Evolutionary conservation across 92 coral and sea anemone genomes (phyloP), one percentile per base, ranked within the genome.

Genomic region (Plumapathes pennacea): DNA sequence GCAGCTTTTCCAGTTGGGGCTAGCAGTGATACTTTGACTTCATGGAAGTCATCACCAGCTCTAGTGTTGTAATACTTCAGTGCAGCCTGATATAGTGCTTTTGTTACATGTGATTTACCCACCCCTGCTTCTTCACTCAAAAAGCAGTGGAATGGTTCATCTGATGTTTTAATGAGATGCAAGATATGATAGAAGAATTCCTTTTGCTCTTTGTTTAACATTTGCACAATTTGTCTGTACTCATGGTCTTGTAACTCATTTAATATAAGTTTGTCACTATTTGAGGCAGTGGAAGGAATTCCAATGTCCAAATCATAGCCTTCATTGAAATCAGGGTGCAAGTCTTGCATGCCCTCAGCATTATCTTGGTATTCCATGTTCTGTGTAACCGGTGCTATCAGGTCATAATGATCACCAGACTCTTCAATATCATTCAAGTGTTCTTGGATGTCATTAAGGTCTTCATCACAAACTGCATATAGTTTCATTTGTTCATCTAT

Each of bases 51-150:
- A 24, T 54, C 69, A 56, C 83, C 83, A 67, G 82, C 76, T 67
- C 50, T 67, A 24, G 51, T 42, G 57, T 67, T 75, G 31, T 67
- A 67, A 49, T 67, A 53, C 38, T 74, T 76, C 26, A 76, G 38
- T 19, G 77, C 83, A 18, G 83, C 83, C 51, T 76, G 83, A 67
- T 76, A 75, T 34, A 67, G 33, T 32, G 83, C 76, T 76, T 76
- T 76, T n/a, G 83, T 76, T 18, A 67, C 41, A 57, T 76, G 83
- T 41, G 77, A 76, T 57, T 76, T 76, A n/a, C 82, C 78, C 23
- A 75, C 82, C 18, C 82, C 82, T 40, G 77, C 79, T 28, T 67
- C 68, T 76, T 67, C 78, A 32, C 59, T 24, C 25, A 72, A 50
- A 38, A 61, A 72, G 31, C 52, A 72, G 37, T 72, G 51, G 23